phyloP scores from a whole-genome alignment of 2,797 vertebrate species.

The Acanthurus leucopareius region DNA sequence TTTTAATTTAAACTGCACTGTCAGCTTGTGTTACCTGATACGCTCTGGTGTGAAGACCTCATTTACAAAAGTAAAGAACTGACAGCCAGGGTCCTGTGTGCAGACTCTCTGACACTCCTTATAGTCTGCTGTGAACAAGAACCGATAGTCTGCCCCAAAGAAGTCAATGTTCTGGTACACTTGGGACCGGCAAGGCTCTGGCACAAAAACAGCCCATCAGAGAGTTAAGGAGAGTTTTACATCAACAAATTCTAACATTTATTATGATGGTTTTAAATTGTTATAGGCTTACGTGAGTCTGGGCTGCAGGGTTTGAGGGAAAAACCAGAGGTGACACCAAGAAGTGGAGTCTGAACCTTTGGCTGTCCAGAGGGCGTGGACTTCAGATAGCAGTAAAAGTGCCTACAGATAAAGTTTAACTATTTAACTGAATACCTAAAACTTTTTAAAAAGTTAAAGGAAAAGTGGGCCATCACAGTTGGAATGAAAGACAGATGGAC shows the following conservation, averaged over 20 bases:
- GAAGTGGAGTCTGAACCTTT: background rate
- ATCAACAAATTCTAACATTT: background rate
- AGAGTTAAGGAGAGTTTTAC: background rate
- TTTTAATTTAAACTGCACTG: background rate
- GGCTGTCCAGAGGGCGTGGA: slow-evolving; percentile 49
- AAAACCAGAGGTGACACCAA: slow-evolving; percentile 75
- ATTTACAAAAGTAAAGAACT: slow-evolving; percentile 74
- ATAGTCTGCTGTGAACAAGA: slow-evolving; percentile 56
- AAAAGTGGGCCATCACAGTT: too few species aligned
- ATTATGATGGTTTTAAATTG: background rate
- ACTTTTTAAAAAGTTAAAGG: too few species aligned
- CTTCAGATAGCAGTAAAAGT: slow-evolving; percentile 79
- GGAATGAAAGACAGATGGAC: background rate
- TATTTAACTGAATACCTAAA: too few species aligned
- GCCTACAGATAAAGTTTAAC: slow-evolving; percentile 44
- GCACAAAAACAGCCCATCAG: background rate
- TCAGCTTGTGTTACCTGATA: slow-evolving; percentile 34
- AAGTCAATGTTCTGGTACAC: slow-evolving; percentile 72
- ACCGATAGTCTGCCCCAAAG: slow-evolving; percentile 41
- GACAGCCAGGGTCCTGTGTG: slow-evolving; percentile 72
- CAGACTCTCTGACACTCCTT: slow-evolving; percentile 78
- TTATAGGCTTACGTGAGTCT: slow-evolving; percentile 14
- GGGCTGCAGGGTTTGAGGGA: slow-evolving; percentile 63
- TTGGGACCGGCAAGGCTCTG: slow-evolving; percentile 50
- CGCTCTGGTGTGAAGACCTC: accelerated